phyloP scores from a whole-genome alignment of 2,888 invertebrate genomes.

The Nudaria mundana region DNA sequence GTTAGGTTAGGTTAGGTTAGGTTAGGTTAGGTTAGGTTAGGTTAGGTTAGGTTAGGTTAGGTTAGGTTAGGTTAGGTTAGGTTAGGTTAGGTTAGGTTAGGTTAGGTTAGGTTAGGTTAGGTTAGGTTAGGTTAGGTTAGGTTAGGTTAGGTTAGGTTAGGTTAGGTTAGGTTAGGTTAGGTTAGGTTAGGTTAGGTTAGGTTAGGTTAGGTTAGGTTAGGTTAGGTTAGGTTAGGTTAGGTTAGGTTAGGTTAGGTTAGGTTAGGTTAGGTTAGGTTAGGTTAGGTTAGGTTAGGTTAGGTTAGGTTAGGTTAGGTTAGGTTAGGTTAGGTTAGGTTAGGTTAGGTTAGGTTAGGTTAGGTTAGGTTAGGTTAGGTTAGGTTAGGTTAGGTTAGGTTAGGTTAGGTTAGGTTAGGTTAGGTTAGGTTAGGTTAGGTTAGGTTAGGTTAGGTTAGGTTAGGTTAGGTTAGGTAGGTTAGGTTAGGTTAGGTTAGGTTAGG shows the following conservation, averaged over 20 bases:
- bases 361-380: conserved; percentile 29
- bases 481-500: conserved; percentile 15
- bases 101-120: conserved; percentile 16
- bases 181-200: conserved; percentile 18
- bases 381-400: conserved; percentile 24
- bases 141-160: conserved; percentile 19
- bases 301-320: conserved; percentile 9
- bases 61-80: conserved; percentile 23
- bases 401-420: conserved; percentile 29
- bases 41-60: conserved; percentile 28
- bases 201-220: conserved; percentile 15
- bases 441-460: conserved; percentile 20
- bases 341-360: conserved; percentile 26
- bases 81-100: conserved; percentile 21
- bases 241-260: conserved; percentile 20
- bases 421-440: conserved; percentile 13
- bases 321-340: conserved; percentile 17
- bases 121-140: conserved; percentile 21
- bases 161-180: conserved; percentile 20
- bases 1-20: conserved; percentile 25
- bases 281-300: conserved; percentile 11
- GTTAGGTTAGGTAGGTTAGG: conserved; percentile 20
- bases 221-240: conserved; percentile 10
- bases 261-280: conserved; percentile 20
- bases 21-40: conserved; percentile 25